Evolutionary conservation across 1,140 invertebrate genomes (phyloP), one percentile per base, ranked within the genome.

Genomic region (Drosophila murphyi): DNA sequence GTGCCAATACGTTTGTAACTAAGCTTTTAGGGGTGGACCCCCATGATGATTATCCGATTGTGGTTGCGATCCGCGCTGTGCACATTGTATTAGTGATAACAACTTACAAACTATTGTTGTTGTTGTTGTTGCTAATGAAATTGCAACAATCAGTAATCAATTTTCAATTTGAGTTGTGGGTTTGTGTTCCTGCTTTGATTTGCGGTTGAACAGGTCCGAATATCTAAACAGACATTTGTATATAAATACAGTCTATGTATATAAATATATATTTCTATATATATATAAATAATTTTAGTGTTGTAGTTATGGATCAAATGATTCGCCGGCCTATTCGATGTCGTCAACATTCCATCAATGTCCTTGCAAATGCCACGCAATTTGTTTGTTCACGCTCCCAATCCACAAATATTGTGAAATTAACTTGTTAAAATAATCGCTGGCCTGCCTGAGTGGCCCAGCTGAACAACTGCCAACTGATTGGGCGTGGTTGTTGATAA

Each of bases 381-480:
- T 87, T 83, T 80, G 85, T 82, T 88, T 88, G 76, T 71, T 80
- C 68, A 63, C 47, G 48, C 80, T 55, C 72, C 54, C 47, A 64
- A 69, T 48, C 76, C 76, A 70, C 82, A 78, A 81, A 80, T 76
- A 78, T 86, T 76, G 78, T 83, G 63, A 87, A 88, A 87, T 87
- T 83, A 78, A 88, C 85, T 89, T 83, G 83, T 89, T 88, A 80
- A 68, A 72, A 67, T 72, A 37, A 39, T 45, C 48, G 41, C 12
- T 48, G 12, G 37, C 2, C 43, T 29, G 47, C 28, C 60, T 10
- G 5, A 31, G 20, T 7, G 10, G n/a, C 31, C 5, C 37, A 39
- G 29, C 54, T 20, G 10, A 7, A 3, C 35, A 7, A 39, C 7
- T 52, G 48, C 3, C n/a, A 20, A 20, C 1, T 43, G 39, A 4